Evolutionary conservation across 37 sponge, comb jelly and placozoan species (phyloP), one percentile per base, ranked within the genome.

Genomic region (Beroe ovata): DNA sequence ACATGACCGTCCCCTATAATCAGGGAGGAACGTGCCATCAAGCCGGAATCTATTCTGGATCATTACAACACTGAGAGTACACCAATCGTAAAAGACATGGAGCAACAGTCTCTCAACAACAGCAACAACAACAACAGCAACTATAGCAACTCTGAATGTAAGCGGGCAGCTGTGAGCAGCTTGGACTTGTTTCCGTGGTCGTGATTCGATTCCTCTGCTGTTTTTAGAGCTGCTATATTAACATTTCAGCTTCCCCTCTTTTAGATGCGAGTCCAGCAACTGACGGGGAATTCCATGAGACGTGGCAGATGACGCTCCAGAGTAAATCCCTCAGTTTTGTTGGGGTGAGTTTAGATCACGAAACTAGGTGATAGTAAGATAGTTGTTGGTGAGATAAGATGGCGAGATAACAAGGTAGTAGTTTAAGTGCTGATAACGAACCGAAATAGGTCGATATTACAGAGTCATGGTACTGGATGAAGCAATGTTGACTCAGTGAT

Each of bases 311-410:
- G 30, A 14, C 1, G 25, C 88, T 90, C 38, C 60, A 60, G 64
- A 90, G 64, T 40, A 77, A 61, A n/a, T 90, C 89, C 60, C 72
- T 88, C 33, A 32, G 89, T n/a, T 84, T 90, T 60, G 62, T 88
- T 60, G 91, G 91, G 88, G 91, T 90, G 23, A 38, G 90, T n/a
- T n/a, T n/a, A n/a, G n/a, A n/a, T n/a, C n/a, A n/a, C n/a, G n/a
- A n/a, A n/a, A n/a, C n/a, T n/a, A n/a, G n/a, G n/a, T n/a, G n/a
- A n/a, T n/a, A n/a, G n/a, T n/a, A n/a, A n/a, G n/a, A n/a, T n/a
- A n/a, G n/a, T n/a, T n/a, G n/a, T n/a, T n/a, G n/a, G n/a, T n/a
- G n/a, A n/a, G 95, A 94, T 91, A 77, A n/a, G 94, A 95, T 34
- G 60, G 92, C 0, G 89, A 93, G 33, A 60, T 88, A 20, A 41